Base-by-base conservation (phyloP, 2,113 vertebrate species). In the Geococcyx californianus region DNA sequence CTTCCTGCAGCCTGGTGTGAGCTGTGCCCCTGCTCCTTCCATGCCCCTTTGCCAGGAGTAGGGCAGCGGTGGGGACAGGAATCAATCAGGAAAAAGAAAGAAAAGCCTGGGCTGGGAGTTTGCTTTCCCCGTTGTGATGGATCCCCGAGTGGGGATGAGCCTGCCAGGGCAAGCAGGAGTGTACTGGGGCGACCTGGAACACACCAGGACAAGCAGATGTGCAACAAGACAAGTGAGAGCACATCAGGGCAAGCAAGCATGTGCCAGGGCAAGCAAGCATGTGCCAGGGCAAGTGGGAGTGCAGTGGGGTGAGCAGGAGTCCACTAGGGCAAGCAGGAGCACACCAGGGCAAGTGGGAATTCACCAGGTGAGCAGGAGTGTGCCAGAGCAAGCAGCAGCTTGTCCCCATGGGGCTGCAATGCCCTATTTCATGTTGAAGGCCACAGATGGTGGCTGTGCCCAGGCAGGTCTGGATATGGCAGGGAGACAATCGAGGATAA, bases 11-110 rank as follows among this genome's bases (percentile, higher is more conserved):
- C 28, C 1, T 2, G 5, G 19, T 7, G 49, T 2, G 38, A 69
- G 64, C 84, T 0, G 2, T n/a, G n/a, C n/a, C n/a, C n/a, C n/a
- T n/a, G n/a, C n/a, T n/a, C n/a, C n/a, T n/a, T n/a, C n/a, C n/a
- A n/a, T n/a, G n/a, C 13, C 64, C 74, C 8, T 58, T 66, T 0
- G 11, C 28, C 0, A 11, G 1, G 11, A 38, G 40, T 0, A 0
- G 52, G 75, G 45, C 15, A 13, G 58, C 51, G 4, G 51, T 2
- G 0, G 6, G 29, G 47, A 2, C 17, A 3, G 0, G 1, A 8
- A 16, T 1, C 2, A 0, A 63, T 2, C 36, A 4, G 17, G n/a
- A 5, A 15, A 14, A 25, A 25, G 3, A 11, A 31, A 16, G 12
- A 45, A 34, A 38, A 66, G 1, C 24, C 62, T 6, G 58, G 91